phyloP scores from a whole-genome alignment of 1,140 invertebrate species.

The Drosophila prosaltans region DNA sequence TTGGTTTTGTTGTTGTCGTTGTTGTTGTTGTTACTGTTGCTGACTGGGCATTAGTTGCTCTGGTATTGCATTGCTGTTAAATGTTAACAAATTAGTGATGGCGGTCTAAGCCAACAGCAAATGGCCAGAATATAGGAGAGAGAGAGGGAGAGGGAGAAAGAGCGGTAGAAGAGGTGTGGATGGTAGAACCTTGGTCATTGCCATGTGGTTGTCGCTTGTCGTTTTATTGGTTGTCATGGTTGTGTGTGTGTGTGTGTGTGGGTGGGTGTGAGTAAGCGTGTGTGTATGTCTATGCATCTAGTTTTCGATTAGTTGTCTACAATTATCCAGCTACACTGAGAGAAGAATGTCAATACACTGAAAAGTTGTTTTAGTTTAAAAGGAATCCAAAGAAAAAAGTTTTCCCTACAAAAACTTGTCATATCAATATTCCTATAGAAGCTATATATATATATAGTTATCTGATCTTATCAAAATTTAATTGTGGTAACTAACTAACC shows the following conservation, averaged over 20 bases:
- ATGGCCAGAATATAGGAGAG: neutral
- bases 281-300: slow-evolving; percentile 25
- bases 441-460: no score
- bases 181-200: slow-evolving; percentile 31
- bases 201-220: slow-evolving; percentile 66
- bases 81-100: slow-evolving; percentile 71
- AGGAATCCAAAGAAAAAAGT: no score
- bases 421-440: no score
- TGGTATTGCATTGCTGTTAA: slow-evolving; percentile 57
- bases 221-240: slow-evolving; percentile 53
- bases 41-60: slow-evolving; percentile 21
- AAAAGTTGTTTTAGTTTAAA: no score
- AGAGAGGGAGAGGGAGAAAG: neutral
- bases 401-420: no score
- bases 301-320: slow-evolving; percentile 60
- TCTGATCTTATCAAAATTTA: no score
- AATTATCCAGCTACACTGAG: slow-evolving; percentile 8
- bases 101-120: slow-evolving; percentile 58
- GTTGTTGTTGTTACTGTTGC: slow-evolving; percentile 20
- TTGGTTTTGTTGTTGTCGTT: slow-evolving; percentile 26
- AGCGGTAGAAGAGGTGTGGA: neutral
- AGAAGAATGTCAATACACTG: neutral
- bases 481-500: no score
- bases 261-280: slow-evolving; percentile 10
- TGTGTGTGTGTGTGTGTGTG: neutral